phyloP scores from a whole-genome alignment of 2,797 vertebrate species.

The Perodicticus potto region DNA sequence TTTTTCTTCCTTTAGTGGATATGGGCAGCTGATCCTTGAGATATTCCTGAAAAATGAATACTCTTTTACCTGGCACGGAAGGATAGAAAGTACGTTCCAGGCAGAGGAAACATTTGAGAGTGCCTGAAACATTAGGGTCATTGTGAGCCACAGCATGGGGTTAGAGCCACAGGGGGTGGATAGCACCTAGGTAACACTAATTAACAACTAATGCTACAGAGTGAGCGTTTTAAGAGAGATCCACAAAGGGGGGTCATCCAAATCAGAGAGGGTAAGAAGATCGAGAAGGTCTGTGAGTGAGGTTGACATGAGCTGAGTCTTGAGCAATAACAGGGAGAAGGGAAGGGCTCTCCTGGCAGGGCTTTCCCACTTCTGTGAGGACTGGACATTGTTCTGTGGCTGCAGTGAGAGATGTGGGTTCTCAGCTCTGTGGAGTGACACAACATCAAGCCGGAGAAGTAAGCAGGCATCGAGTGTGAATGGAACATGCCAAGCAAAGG shows the following conservation, averaged over 20 bases:
- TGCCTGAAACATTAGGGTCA: background rate
- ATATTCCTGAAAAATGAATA: background rate
- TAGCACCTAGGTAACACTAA: background rate
- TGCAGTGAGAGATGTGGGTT: background rate
- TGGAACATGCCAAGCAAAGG: background rate
- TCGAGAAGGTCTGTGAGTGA: slow-evolving; percentile 32
- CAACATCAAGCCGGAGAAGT: background rate
- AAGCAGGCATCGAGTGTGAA: background rate
- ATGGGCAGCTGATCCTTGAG: slow-evolving; percentile 1
- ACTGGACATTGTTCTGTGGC: background rate
- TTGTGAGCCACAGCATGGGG: background rate
- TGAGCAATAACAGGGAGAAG: background rate
- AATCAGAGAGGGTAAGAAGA: background rate
- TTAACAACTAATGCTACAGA: background rate
- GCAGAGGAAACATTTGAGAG: background rate
- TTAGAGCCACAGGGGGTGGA: background rate
- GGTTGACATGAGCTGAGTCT: background rate
- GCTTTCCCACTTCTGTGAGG: background rate
- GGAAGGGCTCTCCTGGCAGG: slow-evolving; percentile 8
- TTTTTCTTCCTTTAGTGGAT: background rate
- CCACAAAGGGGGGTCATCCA: background rate
- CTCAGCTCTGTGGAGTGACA: background rate
- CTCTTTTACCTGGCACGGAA: background rate
- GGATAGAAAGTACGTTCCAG: slow-evolving; percentile 13
- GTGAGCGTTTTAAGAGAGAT: background rate